A percentile compares a stretch with the other conserved stretches of the same genome.
phyloP scores from a whole-genome alignment of 2,888 invertebrate genomes.

The Psylliodes chrysocephalus region DNA sequence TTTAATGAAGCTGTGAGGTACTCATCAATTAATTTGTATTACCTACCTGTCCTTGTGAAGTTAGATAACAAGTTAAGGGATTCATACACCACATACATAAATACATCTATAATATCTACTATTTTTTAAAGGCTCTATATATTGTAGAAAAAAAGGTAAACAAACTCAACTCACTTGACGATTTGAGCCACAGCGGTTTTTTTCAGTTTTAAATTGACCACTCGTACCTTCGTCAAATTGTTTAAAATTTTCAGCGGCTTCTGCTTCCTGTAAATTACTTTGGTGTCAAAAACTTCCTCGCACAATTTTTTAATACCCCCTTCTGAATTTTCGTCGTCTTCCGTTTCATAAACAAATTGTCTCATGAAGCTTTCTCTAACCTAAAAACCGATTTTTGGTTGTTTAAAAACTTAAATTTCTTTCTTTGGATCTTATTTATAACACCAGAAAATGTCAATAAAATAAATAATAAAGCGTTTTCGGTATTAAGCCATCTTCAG shows the following conservation, averaged over 20 bases:
- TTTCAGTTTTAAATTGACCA: conserved; percentile 81
- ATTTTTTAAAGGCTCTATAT: no score
- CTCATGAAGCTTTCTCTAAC: conserved; percentile 98
- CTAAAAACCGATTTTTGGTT: conserved; percentile 61
- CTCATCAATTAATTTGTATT: no score
- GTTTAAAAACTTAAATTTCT: no score
- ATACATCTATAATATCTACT: no score
- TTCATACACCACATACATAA: no score
- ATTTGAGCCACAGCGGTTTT: conserved; percentile 87
- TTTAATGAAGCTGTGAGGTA: no score
- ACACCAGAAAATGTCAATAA: no score
- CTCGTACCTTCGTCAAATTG: conserved; percentile 83
- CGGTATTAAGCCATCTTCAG: no score
- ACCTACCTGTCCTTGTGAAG: no score
- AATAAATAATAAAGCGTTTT: no score
- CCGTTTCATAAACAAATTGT: conserved; percentile 92
- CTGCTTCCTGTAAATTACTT: conserved; percentile 84
- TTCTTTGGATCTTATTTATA: no score
- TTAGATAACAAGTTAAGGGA: no score
- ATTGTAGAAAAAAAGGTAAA: conserved; percentile 1
- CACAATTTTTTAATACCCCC: conserved; percentile 67
- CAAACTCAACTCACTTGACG: conserved; percentile 75
- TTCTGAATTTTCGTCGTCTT: conserved; percentile 80
- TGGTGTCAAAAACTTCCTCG: conserved; percentile 75
- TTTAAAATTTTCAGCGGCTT: conserved; percentile 84